These are phyloP conservation scores for Bombus waltoni DNA, from an alignment of 1,140 invertebrate species.

Conservation along the genomic window DNA sequence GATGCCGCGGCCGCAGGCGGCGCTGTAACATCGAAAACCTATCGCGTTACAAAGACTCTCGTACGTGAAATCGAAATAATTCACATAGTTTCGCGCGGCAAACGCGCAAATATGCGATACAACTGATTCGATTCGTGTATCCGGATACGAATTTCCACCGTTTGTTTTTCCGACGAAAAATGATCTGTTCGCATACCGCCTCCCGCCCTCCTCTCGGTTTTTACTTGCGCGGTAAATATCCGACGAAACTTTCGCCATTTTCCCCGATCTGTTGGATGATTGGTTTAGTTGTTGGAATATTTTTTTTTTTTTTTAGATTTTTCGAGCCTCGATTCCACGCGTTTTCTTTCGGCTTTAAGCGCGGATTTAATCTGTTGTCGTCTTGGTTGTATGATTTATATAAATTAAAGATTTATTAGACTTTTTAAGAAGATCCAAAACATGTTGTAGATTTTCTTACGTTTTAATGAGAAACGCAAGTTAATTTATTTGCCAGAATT, in stretches of 20 bases:
- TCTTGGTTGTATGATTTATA: no score
- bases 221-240: not conserved
- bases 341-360: no score
- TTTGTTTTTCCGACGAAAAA: constrained; percentile 27
- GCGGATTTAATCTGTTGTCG: no score
- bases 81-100: constrained; percentile 55
- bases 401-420: no score
- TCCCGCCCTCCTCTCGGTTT: not conserved
- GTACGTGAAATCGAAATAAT: constrained; percentile 66
- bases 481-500: no score
- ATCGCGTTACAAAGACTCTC: constrained; percentile 62
- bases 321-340: no score
- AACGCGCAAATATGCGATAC: constrained; percentile 59
- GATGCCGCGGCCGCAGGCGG: constrained; percentile 58
- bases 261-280: not conserved
- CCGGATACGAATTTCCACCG: not conserved
- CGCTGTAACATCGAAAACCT: constrained; percentile 61
- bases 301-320: not conserved
- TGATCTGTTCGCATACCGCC: not conserved
- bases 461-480: no score
- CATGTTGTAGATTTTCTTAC: no score
- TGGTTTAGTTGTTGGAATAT: not conserved
- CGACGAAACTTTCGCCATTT: not conserved
- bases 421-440: no score
- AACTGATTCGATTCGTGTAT: constrained; percentile 14